Evolutionary conservation across 2,113 vertebrate species (phyloP).

Genomic region (Ornithorhynchus anatinus): DNA sequence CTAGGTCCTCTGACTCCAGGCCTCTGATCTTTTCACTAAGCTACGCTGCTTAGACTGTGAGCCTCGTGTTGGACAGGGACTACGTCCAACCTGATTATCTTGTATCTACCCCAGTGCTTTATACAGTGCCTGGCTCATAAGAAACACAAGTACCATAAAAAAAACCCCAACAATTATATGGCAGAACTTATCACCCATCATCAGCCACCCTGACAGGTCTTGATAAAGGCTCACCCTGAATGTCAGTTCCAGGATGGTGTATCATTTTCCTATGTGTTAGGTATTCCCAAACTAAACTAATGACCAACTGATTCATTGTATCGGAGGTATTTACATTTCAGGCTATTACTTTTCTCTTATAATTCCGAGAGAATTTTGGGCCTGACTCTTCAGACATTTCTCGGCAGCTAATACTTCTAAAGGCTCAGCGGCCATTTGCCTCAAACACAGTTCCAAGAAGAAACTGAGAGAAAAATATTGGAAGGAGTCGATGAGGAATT

Average conservation of each 20-base stretch:
- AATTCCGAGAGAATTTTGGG: background rate
- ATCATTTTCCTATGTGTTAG: conserved; percentile 37
- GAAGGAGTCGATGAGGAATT: conserved; percentile 16
- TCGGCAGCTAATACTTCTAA: conserved; percentile 28
- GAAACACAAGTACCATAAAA: no score
- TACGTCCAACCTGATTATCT: no score
- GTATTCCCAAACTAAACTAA: conserved; percentile 22
- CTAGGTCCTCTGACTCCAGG: no score
- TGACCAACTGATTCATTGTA: conserved; percentile 28
- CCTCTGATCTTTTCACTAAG: no score
- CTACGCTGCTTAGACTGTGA: no score
- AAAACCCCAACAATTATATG: no score
- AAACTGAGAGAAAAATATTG: background rate
- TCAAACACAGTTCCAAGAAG: conserved; percentile 38
- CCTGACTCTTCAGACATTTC: conserved; percentile 2
- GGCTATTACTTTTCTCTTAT: conserved; percentile 27
- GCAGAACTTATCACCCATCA: no score
- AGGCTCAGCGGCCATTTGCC: conserved; percentile 13
- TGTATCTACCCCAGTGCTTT: no score
- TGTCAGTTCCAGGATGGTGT: conserved; percentile 45
- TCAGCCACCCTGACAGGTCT: no score
- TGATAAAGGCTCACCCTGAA: no score
- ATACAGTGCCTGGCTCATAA: no score
- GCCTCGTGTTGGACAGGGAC: no score
- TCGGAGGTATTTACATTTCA: conserved; percentile 3